These are phyloP conservation scores for Formica selysi DNA, from an alignment of 1,140 invertebrate species.

Conservation along the genomic window DNA sequence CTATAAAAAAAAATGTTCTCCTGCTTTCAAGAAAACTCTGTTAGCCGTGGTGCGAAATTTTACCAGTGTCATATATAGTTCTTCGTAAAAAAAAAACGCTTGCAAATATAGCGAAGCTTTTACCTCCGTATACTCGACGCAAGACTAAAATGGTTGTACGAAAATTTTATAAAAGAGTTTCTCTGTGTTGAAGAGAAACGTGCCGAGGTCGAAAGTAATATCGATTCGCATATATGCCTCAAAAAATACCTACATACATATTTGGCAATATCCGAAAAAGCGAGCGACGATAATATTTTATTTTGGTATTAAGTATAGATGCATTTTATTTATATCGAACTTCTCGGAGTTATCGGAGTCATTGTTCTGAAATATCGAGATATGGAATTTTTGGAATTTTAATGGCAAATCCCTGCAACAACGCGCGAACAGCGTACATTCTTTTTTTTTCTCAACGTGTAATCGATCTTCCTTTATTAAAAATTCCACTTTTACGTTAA, in stretches of 20 bases:
- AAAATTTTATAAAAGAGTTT: constrained; percentile 40
- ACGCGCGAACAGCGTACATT: background rate
- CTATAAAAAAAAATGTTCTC: background rate
- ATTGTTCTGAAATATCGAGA: constrained; percentile 1
- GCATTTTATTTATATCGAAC: constrained; percentile 5
- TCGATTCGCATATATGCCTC: constrained; percentile 19
- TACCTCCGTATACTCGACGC: background rate
- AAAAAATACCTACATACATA: background rate
- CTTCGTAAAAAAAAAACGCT: background rate
- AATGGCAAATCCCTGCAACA: background rate
- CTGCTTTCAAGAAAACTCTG: background rate
- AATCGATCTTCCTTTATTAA: background rate
- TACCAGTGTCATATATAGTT: background rate
- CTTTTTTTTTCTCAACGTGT: background rate
- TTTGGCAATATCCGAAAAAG: constrained; percentile 3
- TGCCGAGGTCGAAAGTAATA: constrained; percentile 40
- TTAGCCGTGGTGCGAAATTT: background rate
- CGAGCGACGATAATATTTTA: constrained; percentile 28
- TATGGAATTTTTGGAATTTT: constrained; percentile 20
- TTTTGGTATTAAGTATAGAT: background rate
- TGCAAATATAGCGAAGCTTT: constrained; percentile 13
- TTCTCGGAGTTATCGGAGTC: background rate
- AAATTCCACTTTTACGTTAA: background rate
- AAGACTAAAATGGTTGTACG: constrained; percentile 26
- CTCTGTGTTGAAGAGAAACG: constrained; percentile 2